Conservation (phyloP, 2,888 invertebrate species). For the Ochlodes sylvanus region DNA sequence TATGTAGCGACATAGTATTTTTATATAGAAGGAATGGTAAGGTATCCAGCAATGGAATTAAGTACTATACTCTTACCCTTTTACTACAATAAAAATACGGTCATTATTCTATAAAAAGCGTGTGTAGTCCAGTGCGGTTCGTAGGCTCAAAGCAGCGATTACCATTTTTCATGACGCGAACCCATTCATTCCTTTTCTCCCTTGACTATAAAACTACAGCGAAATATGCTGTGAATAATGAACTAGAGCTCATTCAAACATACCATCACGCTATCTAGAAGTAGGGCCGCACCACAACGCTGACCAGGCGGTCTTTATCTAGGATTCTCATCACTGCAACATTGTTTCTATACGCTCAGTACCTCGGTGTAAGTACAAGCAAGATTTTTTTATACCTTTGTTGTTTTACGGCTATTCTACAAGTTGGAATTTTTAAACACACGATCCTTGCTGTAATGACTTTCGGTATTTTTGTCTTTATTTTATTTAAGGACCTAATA, state of each 20-base stretch:
- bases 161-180: slow-evolving; percentile 38
- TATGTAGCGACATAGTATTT: no score
- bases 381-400: not conserved
- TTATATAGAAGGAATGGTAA: no score
- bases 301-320: slow-evolving; percentile 30
- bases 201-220: slow-evolving; percentile 38
- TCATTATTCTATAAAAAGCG: slow-evolving; percentile 20
- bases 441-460: not conserved
- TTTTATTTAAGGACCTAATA: not conserved
- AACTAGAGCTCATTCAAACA: slow-evolving; percentile 37
- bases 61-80: not conserved
- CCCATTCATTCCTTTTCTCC: slow-evolving; percentile 38
- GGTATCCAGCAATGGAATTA: not conserved
- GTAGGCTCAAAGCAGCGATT: slow-evolving; percentile 34
- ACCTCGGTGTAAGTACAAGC: not conserved
- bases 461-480: not conserved
- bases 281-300: slow-evolving; percentile 1
- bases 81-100: slow-evolving; percentile 19
- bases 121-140: slow-evolving; percentile 13
- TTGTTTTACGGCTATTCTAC: not conserved
- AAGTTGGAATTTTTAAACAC: not conserved
- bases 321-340: slow-evolving; percentile 23
- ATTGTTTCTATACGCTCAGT: slow-evolving; percentile 13
- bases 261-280: slow-evolving; percentile 36
- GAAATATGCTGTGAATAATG: slow-evolving; percentile 37